These are phyloP conservation scores for Syrphus vitripennis DNA, from an alignment of 2,888 invertebrate genomes.

Conservation along the genomic window DNA sequence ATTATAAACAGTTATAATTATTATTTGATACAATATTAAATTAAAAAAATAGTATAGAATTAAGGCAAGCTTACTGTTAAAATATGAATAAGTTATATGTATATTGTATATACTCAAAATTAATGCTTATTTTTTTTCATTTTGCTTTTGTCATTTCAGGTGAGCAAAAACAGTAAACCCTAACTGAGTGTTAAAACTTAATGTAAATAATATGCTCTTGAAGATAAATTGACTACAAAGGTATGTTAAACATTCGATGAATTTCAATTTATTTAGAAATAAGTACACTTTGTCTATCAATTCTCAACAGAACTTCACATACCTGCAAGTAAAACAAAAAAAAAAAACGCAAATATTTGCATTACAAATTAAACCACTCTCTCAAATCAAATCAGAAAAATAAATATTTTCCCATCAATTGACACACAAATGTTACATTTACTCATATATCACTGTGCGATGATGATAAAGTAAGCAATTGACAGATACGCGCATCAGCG, in stretches of 20 bases:
- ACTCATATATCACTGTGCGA: neutral
- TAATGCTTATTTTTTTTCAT: neutral
- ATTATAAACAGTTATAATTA: too few relatives aligned
- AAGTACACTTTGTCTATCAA: neutral
- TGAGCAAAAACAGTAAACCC: neutral
- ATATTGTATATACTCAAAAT: too few relatives aligned
- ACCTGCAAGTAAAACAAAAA: neutral
- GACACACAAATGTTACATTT: conserved; percentile 33
- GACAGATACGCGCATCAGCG: neutral
- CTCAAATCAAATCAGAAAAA: conserved; percentile 35
- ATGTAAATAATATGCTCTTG: neutral
- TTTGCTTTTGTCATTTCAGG: neutral
- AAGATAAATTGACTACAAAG: neutral
- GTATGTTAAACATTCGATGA: conserved; percentile 6
- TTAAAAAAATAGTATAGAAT: too few relatives aligned
- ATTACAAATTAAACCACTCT: conserved; percentile 58
- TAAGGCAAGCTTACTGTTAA: too few relatives aligned
- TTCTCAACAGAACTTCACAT: neutral
- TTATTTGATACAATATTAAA: too few relatives aligned
- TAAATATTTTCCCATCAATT: conserved; percentile 42
- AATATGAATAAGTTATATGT: too few relatives aligned
- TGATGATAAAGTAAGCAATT: conserved; percentile 1
- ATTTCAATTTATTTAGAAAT: conserved; percentile 4
- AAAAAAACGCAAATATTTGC: conserved; percentile 41
- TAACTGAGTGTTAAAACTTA: neutral